Evolutionary conservation across 2,797 vertebrate species (phyloP).

Genomic region (Pseudochirops cupreus): DNA sequence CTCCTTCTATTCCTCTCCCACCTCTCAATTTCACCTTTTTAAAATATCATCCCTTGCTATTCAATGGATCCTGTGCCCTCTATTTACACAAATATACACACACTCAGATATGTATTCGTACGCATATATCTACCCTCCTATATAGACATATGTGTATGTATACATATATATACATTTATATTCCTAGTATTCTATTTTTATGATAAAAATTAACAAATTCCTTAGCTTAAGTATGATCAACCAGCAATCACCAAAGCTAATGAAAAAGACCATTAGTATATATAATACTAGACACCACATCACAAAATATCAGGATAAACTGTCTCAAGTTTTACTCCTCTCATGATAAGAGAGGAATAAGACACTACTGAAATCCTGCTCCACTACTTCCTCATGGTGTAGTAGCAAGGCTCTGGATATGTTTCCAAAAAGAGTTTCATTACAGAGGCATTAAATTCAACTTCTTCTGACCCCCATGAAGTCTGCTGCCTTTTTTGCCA

Average conservation of each 20-base stretch:
- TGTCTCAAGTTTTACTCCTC: background rate
- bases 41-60: too few species aligned
- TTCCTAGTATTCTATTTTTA: background rate
- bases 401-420: background rate
- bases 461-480: conserved; percentile 7
- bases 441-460: conserved; percentile 4
- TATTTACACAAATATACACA: too few species aligned
- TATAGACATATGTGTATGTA: too few species aligned
- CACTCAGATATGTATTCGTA: too few species aligned
- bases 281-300: background rate
- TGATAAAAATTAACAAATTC: background rate
- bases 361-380: background rate
- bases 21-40: too few species aligned
- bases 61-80: too few species aligned
- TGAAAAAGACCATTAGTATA: background rate
- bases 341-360: background rate
- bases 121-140: too few species aligned
- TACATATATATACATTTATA: too few species aligned
- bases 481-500: conserved; percentile 30
- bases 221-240: background rate
- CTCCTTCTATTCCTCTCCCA: too few species aligned
- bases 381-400: background rate
- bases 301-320: background rate
- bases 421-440: background rate
- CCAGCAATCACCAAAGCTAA: background rate